These are phyloP conservation scores for Apodemus speciosus DNA, from an alignment of 2,113 vertebrate genomes.

Conservation along the genomic window DNA sequence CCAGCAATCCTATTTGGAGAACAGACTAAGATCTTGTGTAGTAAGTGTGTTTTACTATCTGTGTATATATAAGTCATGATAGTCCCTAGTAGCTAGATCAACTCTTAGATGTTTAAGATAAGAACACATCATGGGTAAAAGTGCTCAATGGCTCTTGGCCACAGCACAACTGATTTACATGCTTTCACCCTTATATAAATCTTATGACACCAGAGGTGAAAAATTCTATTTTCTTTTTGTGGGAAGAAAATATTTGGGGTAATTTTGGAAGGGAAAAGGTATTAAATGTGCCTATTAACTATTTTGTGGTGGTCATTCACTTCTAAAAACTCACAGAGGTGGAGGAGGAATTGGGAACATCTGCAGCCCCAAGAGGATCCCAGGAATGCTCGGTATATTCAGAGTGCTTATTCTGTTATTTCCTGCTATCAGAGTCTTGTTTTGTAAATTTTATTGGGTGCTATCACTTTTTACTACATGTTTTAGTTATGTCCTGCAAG, in stretches of 20 bases:
- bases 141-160: not conserved
- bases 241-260: slow-evolving; percentile 1
- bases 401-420: slow-evolving; percentile 34
- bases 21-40: not conserved
- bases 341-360: not conserved
- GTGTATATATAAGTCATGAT: not conserved
- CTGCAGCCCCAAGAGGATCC: not conserved
- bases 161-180: not conserved
- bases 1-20: slow-evolving; percentile 2
- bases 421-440: slow-evolving; percentile 35
- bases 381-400: slow-evolving; percentile 23
- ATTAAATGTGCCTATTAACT: slow-evolving; percentile 18
- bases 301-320: slow-evolving; percentile 34
- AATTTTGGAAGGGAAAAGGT: not conserved
- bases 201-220: not conserved
- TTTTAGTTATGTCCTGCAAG: not conserved
- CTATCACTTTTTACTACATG: not conserved
- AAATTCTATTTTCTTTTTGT: slow-evolving; percentile 36
- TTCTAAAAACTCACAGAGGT: slow-evolving; percentile 36
- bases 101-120: not conserved
- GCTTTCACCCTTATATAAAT: not conserved
- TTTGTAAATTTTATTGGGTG: slow-evolving; percentile 34
- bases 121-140: not conserved
- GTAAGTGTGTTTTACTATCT: not conserved
- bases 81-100: not conserved